Evolutionary conservation across 2,113 vertebrate genomes (phyloP).

Genomic region (Gavia stellata): DNA sequence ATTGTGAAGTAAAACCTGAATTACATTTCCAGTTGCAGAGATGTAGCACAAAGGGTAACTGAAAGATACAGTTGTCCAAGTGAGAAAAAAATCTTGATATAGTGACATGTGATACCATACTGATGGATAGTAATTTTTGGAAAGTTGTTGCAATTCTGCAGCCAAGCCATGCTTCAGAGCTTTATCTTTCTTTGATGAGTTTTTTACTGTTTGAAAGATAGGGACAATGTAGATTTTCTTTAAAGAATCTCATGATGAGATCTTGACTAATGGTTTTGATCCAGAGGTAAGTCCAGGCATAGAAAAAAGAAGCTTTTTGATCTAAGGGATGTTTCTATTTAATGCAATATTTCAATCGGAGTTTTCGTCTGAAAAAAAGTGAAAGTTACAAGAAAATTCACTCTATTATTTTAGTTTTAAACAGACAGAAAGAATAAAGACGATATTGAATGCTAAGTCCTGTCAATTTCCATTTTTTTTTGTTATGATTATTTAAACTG

Average conservation of each 20-base stretch:
- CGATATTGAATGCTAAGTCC: not conserved
- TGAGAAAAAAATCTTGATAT: not conserved
- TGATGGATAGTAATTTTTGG: not conserved
- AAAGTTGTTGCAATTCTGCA: not conserved
- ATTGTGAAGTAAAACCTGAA: not conserved
- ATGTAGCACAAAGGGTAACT: not conserved
- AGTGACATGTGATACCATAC: not conserved
- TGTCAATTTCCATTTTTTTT: not conserved
- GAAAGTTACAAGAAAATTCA: not conserved
- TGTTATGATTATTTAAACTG: rapidly evolving
- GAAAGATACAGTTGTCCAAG: not conserved
- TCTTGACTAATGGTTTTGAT: not conserved
- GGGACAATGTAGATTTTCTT: not conserved
- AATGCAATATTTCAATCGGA: not conserved
- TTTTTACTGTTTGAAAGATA: not conserved
- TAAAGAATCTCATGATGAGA: not conserved
- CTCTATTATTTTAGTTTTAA: not conserved
- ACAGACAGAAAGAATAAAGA: not conserved
- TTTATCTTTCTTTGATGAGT: not conserved
- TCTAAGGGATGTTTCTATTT: not conserved
- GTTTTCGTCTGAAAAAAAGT: not conserved
- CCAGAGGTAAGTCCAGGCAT: not conserved
- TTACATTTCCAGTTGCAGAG: not conserved
- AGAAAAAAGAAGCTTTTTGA: not conserved
- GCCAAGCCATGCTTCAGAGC: not conserved